A percentile compares a stretch with the other conserved stretches of the same genome.
phyloP scores from a whole-genome alignment of 2,888 invertebrate species.

The Lepetodrilus schrolli region DNA sequence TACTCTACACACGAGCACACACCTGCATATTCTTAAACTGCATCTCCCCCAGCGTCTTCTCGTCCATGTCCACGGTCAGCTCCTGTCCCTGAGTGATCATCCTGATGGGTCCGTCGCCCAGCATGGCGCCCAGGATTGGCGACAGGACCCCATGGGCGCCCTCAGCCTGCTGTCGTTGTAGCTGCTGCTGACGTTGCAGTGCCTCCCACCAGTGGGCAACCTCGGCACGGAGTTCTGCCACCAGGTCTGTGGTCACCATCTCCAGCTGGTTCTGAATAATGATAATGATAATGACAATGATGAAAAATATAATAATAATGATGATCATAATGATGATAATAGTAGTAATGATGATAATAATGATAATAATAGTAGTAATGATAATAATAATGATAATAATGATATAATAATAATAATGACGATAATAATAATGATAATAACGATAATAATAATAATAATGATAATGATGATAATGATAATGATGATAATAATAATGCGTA shows the following conservation, averaged over 20 bases:
- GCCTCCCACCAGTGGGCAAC: conserved; percentile 95
- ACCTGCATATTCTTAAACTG: conserved; percentile 95
- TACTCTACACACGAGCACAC: conserved; percentile 15
- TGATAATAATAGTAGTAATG: too few species aligned
- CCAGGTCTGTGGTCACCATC: conserved; percentile 88
- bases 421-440: too few species aligned
- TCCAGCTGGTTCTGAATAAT: conserved; percentile 81
- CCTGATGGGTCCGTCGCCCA: conserved; percentile 89
- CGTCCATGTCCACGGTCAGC: conserved; percentile 92
- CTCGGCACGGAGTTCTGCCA: conserved; percentile 93
- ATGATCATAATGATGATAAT: too few species aligned
- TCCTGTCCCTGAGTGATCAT: conserved; percentile 94
- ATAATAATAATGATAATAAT: too few species aligned
- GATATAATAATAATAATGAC: too few species aligned
- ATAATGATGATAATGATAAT: too few species aligned
- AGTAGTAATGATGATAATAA: too few species aligned
- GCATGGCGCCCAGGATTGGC: conserved; percentile 81
- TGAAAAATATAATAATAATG: too few species aligned
- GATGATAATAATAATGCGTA: too few species aligned
- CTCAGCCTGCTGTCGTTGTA: conserved; percentile 58
- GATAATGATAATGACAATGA: too few species aligned
- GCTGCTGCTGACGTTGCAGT: conserved; percentile 69
- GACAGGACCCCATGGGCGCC: conserved; percentile 67
- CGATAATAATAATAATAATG: too few species aligned
- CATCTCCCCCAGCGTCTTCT: conserved; percentile 91